Base-by-base conservation (phyloP, 2,113 vertebrate genomes). In the Oryzias javanicus region DNA sequence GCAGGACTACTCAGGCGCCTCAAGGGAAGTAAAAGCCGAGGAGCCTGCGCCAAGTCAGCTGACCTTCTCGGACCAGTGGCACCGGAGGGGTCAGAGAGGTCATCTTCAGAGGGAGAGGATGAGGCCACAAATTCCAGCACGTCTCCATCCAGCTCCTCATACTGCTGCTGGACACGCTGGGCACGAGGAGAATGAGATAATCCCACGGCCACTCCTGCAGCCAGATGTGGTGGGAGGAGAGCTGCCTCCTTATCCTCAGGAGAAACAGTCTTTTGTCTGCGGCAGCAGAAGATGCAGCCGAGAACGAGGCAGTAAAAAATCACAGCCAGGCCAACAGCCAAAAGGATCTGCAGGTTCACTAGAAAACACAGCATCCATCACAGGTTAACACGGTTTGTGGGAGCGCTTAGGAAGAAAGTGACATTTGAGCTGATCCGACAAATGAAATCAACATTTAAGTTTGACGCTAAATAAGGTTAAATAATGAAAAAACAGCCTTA, bases 271-370 rank as follows among this genome's bases (percentile, higher is more conserved):
- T 79, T 87, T 5, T 57, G 71, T 18, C 71, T 86, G 18, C 86
- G 74, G 81, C 89, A 91, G 71, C 91, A 93, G 51, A 91, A 42
- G 27, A 91, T 58, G 6, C 93, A 94, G 22, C 91, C 82, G 6
- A 94, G 83, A 49, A 94, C 85, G 54, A 91, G 68, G 44, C 85
- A 89, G 87, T 92, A 92, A 80, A 89, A 93, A 60, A 93, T 77
- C 15, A 94, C 60, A 4, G 90, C 89, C 65, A 92, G 83, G 19
- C 89, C 91, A 5, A 85, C 62, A 0, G 90, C 87, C 45, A 94
- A 82, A 61, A 92, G 76, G 18, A 89, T 69, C 89, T 91, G 92
- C 63, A 91, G 70, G 71, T 87, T 86, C 46, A 72, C 94, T 94
- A 55, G 41, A 75, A 49, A 74, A 20, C 42, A 68, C 55, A 59